Percentiles rank a stretch among this genome's conserved stretches.
These are phyloP conservation scores for Bombus picipes DNA, from an alignment of 1,140 invertebrate species.

Conservation along the genomic window DNA sequence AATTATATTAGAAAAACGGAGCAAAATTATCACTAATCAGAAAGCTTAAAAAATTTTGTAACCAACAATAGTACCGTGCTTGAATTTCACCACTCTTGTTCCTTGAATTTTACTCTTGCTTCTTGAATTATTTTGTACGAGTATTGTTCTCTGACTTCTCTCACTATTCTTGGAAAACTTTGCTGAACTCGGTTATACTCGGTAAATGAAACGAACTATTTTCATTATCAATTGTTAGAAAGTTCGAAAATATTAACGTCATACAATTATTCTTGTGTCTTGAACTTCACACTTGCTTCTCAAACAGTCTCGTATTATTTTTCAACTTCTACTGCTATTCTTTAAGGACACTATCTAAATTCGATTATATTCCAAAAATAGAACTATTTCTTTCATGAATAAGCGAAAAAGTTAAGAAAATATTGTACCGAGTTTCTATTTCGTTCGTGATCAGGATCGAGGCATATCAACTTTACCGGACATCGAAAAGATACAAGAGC, in stretches of 20 bases:
- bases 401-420: neutral
- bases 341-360: neutral
- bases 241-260: neutral
- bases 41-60: neutral
- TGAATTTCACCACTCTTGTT: too few relatives aligned
- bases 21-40: neutral
- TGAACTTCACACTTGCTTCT: neutral
- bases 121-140: neutral
- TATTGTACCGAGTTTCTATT: neutral
- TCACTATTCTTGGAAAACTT: neutral
- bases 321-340: neutral
- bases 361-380: neutral
- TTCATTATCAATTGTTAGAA: neutral
- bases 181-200: neutral
- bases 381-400: neutral
- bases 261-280: neutral
- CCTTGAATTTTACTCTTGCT: neutral
- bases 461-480: conserved; percentile 88
- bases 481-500: conserved; percentile 83
- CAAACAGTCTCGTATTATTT: neutral
- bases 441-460: conserved; percentile 84
- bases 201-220: neutral
- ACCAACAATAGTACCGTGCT: neutral
- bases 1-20: neutral
- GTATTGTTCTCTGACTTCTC: neutral